Base-by-base conservation (phyloP, 2,888 invertebrate species). In the Drosophila lacicola region DNA sequence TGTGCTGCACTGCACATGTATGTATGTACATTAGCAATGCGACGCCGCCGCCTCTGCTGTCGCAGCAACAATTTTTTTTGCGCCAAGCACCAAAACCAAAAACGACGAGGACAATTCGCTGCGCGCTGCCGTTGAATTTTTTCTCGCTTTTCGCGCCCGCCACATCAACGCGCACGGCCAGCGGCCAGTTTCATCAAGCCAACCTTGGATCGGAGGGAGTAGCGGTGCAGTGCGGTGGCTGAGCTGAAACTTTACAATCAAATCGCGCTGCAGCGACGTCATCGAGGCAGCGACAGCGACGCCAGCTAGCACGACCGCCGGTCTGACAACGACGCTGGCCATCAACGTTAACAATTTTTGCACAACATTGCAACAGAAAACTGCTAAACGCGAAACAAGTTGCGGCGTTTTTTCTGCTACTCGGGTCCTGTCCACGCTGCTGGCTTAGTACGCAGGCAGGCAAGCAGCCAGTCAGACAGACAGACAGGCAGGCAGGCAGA, bases 361-460 rank as follows among this genome's bases (percentile, higher is more conserved):
- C 81, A 84, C 71, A 80, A 82, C 90, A 86, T 89, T 90, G 90
- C 90, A 89, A 90, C 91, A 91, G 91, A 91, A 91, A 91, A 90
- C 89, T 88, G 91, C 91, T 91, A 91, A 91, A 91, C 91, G 91
- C 91, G 91, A 90, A 90, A 87, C 90, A 91, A 84, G 91, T 84
- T 91, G 91, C 91, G 91, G 91, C 91, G 91, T 90, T 88, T 88
- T 91, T 91, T 90, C 91, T 89, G 90, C 88, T 78, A 70, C 89
- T 84, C 89, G 82, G 89, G 70, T 89, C 65, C 88, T 78, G 73
- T 76, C 71, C 63, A 70, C 56, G 75, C 72, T 47, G 66, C 72
- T 72, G 77, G 85, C 82, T 75, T 75, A 80, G 72, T 67, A 72
- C 76, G 39, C 54, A 45, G 68, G 56, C 82, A 65, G 74, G 58